A percentile compares a stretch with the other conserved stretches of the same genome.
Evolutionary conservation across 1,140 invertebrate genomes (phyloP).

Genomic region (Cyrtorhinus lividipennis): DNA sequence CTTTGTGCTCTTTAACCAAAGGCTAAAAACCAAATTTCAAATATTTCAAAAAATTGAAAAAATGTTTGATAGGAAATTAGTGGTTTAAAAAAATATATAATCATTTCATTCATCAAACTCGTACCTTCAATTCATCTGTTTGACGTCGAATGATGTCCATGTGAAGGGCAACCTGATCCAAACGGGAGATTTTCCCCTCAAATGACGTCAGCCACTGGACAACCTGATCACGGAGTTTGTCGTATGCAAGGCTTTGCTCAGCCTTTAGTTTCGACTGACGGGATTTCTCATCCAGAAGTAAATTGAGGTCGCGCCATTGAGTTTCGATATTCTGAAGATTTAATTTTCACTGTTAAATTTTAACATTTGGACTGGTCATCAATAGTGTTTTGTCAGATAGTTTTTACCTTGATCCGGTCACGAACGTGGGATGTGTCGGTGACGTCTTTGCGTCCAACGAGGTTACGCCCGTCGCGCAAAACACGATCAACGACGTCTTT

Average conservation of each 20-base stretch:
- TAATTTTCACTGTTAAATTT: too few species aligned
- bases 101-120: too few species aligned
- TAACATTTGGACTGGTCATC: not conserved
- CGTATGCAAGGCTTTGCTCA: slow-evolving; percentile 72
- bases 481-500: slow-evolving; percentile 55
- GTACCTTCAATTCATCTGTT: slow-evolving; percentile 66
- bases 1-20: slow-evolving; percentile 75
- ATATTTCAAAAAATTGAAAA: not conserved
- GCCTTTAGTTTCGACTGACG: slow-evolving; percentile 64
- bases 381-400: too few species aligned
- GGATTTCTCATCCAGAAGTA: slow-evolving; percentile 64
- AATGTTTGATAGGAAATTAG: not conserved
- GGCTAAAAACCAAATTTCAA: slow-evolving; percentile 36
- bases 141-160: slow-evolving; percentile 69
- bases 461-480: slow-evolving; percentile 59
- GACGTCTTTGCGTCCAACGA: slow-evolving; percentile 77
- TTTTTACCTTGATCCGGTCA: slow-evolving; percentile 64
- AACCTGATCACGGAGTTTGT: slow-evolving; percentile 57
- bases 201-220: slow-evolving; percentile 37
- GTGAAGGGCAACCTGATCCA: slow-evolving; percentile 75
- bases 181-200: slow-evolving; percentile 51
- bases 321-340: slow-evolving; percentile 52
- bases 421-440: slow-evolving; percentile 73
- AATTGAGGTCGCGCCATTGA: slow-evolving; percentile 72
- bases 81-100: too few species aligned